phyloP scores from a whole-genome alignment of 2,888 invertebrate genomes.

The Brachypterus glaber region DNA sequence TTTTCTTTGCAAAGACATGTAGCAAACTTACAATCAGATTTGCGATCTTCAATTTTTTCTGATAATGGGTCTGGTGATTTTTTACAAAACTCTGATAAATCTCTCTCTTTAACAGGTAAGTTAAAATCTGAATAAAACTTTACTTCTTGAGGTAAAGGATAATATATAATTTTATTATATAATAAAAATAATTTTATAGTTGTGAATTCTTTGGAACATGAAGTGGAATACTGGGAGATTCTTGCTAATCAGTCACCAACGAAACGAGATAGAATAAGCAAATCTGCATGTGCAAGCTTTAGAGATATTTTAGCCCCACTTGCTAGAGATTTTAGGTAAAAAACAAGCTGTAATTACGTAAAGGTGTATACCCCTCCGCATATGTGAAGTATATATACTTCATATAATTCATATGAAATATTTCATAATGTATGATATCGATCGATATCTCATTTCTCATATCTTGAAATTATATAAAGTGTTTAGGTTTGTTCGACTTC shows the following conservation, averaged over 20 bases:
- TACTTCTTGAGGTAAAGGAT: neutral
- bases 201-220: slow-evolving; percentile 58
- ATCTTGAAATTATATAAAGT: too few relatives aligned
- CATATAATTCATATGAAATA: too few relatives aligned
- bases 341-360: neutral
- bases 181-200: slow-evolving; percentile 39
- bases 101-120: slow-evolving; percentile 33
- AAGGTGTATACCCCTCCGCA: neutral
- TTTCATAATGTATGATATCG: too few relatives aligned
- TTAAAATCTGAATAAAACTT: slow-evolving; percentile 2
- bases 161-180: slow-evolving; percentile 7
- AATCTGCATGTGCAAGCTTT: slow-evolving; percentile 50
- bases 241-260: slow-evolving; percentile 39
- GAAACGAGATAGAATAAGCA: slow-evolving; percentile 45
- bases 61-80: slow-evolving; percentile 21
- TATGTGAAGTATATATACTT: too few relatives aligned
- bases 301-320: slow-evolving; percentile 51
- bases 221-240: slow-evolving; percentile 61
- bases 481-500: too few relatives aligned
- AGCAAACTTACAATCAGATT: slow-evolving; percentile 34
- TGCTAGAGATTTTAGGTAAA: slow-evolving; percentile 51
- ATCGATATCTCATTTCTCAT: too few relatives aligned
- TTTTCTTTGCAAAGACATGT: slow-evolving; percentile 33
- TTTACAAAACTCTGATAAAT: slow-evolving; percentile 36
- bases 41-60: slow-evolving; percentile 31